phyloP scores from a whole-genome alignment of 2,888 invertebrate genomes.

The Calliphora vomitoria region DNA sequence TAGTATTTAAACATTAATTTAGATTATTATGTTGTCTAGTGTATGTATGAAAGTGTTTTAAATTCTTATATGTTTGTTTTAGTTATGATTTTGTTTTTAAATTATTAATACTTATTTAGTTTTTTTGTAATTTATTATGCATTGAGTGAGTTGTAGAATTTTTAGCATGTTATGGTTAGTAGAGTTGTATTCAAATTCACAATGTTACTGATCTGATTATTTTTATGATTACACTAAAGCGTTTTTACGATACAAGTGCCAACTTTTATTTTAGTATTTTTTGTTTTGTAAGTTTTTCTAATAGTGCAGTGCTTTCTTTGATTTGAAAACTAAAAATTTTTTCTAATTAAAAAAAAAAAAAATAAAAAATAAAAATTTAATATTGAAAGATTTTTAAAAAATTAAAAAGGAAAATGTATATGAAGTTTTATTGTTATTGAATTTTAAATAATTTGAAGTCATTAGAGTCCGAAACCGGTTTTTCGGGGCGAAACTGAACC shows the following conservation, averaged over 20 bases:
- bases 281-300: conserved; percentile 36
- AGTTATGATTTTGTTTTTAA: not conserved
- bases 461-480: too few relatives aligned
- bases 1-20: not conserved
- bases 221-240: conserved; percentile 49
- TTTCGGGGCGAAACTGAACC: too few relatives aligned
- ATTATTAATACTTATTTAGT: conserved; percentile 2
- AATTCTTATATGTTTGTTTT: not conserved
- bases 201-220: conserved; percentile 24
- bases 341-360: not conserved
- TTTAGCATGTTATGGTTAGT: conserved; percentile 27
- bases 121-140: not conserved
- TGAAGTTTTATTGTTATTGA: too few relatives aligned
- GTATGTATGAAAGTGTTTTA: conserved; percentile 6
- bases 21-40: not conserved
- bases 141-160: not conserved
- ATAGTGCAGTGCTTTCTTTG: conserved; percentile 64
- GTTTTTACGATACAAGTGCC: conserved; percentile 57
- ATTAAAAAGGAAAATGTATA: too few relatives aligned
- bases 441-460: too few relatives aligned
- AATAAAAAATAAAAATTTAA: conserved; percentile 45
- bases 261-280: conserved; percentile 18
- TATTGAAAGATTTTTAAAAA: conserved; percentile 56
- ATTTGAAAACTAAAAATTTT: conserved; percentile 28
- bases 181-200: conserved; percentile 16